These are phyloP conservation scores for Baccha elongata DNA, from an alignment of 2,888 invertebrate species.

Conservation along the genomic window DNA sequence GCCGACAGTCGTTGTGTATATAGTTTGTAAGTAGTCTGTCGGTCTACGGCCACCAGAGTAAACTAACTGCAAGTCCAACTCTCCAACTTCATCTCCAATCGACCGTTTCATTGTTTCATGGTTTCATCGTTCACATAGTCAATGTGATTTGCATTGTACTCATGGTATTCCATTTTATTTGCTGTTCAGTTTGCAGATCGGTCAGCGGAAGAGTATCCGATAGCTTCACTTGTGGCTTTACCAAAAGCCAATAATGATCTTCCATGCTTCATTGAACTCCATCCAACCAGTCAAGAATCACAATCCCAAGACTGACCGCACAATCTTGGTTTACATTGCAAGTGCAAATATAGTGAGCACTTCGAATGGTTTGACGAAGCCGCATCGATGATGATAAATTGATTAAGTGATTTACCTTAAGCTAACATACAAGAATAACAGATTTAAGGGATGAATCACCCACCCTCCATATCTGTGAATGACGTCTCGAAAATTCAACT, in stretches of 20 bases:
- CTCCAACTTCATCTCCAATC: conserved; percentile 63
- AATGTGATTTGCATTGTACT: conserved; percentile 72
- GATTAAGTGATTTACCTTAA: conserved; percentile 64
- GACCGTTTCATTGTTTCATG: conserved; percentile 73
- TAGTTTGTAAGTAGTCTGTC: conserved; percentile 41
- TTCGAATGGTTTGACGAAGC: conserved; percentile 10
- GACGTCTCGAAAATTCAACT: no score
- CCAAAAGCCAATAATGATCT: conserved; percentile 68
- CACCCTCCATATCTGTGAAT: no score
- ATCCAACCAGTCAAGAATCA: conserved; percentile 37
- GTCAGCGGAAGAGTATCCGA: conserved; percentile 72
- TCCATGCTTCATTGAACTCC: conserved; percentile 63
- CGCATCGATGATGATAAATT: conserved; percentile 53
- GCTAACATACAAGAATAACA: background rate
- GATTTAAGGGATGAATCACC: conserved; percentile 45
- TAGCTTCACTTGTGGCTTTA: conserved; percentile 70
- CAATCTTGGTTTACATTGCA: conserved; percentile 28
- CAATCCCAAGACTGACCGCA: conserved; percentile 34
- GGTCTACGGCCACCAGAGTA: conserved; percentile 47
- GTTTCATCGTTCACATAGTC: conserved; percentile 64
- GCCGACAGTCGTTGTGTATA: conserved; percentile 60
- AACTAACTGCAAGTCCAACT: conserved; percentile 43
- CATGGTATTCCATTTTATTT: conserved; percentile 66
- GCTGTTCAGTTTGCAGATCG: conserved; percentile 47
- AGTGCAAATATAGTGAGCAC: conserved; percentile 37